phyloP scores from a whole-genome alignment of 2,888 invertebrate species.

The Trachelus tabidus region DNA sequence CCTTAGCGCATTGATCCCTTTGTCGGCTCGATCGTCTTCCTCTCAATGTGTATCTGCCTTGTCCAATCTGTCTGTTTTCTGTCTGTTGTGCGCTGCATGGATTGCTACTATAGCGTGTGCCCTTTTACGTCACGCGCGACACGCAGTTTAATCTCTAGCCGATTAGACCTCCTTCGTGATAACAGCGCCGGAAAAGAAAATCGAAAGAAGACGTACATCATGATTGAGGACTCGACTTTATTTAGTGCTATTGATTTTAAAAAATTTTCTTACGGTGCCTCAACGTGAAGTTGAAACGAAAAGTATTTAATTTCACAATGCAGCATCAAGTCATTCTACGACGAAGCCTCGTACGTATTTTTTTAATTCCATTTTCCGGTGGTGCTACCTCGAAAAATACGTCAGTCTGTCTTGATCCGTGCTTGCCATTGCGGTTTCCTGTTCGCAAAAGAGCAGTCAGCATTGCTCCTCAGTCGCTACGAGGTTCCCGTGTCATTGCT shows the following conservation, averaged over 20 bases:
- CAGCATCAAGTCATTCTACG: neutral
- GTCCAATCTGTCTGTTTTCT: conserved; percentile 20
- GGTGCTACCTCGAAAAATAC: neutral
- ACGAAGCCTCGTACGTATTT: neutral
- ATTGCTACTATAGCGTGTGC: neutral
- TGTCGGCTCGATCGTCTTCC: conserved; percentile 3
- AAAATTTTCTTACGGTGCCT: neutral
- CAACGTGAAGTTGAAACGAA: neutral
- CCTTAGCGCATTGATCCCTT: neutral
- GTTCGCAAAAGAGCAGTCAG: neutral
- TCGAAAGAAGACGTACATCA: neutral
- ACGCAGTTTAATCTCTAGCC: neutral
- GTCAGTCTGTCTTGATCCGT: neutral
- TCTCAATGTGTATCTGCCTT: conserved; percentile 19
- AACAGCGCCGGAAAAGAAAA: neutral
- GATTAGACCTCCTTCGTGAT: neutral
- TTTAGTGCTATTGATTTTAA: neutral
- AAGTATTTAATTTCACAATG: neutral
- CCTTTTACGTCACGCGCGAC: neutral
- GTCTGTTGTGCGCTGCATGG: neutral
- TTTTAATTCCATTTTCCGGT: neutral
- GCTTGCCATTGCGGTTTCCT: neutral
- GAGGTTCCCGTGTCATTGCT: neutral
- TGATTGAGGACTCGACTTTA: neutral
- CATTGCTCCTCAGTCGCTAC: neutral